A percentile compares a stretch with the other conserved stretches of the same genome.
Evolutionary conservation across 2,888 invertebrate genomes (phyloP).

Genomic region (Macrosiphum euphorbiae): DNA sequence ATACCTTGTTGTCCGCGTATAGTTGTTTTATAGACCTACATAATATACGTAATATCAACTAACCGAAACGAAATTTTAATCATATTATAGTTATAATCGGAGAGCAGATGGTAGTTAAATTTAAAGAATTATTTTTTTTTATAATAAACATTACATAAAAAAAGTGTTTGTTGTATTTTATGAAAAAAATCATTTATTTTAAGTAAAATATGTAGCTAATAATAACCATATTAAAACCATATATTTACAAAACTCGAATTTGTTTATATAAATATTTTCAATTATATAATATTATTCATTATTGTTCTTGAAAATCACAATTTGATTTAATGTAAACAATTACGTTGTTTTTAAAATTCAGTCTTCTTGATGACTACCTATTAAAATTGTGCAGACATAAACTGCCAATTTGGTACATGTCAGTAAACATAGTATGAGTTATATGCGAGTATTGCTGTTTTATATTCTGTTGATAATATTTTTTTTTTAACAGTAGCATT

Average conservation of each 20-base stretch:
- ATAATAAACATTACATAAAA: background rate
- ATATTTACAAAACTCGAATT: background rate
- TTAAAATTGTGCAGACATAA: background rate
- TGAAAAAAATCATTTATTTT: background rate
- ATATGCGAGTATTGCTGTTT: background rate
- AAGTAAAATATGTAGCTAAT: background rate
- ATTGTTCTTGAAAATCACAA: background rate
- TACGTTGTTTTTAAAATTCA: conserved; percentile 12
- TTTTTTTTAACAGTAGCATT: background rate
- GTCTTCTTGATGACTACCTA: background rate
- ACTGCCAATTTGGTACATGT: conserved; percentile 12
- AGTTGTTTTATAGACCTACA: background rate
- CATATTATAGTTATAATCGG: background rate
- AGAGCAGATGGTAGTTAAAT: background rate
- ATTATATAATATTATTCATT: background rate
- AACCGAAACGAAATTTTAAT: background rate
- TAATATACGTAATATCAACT: background rate
- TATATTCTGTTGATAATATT: background rate
- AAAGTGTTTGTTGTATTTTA: background rate
- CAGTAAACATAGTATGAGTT: background rate
- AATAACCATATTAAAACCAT: background rate
- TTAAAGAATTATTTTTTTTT: background rate
- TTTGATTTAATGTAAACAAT: conserved; percentile 17
- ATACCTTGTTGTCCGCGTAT: background rate
- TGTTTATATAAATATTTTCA: conserved; percentile 4